Conservation (phyloP, 2,888 invertebrate species). For the Dinocampus coccinellae region DNA sequence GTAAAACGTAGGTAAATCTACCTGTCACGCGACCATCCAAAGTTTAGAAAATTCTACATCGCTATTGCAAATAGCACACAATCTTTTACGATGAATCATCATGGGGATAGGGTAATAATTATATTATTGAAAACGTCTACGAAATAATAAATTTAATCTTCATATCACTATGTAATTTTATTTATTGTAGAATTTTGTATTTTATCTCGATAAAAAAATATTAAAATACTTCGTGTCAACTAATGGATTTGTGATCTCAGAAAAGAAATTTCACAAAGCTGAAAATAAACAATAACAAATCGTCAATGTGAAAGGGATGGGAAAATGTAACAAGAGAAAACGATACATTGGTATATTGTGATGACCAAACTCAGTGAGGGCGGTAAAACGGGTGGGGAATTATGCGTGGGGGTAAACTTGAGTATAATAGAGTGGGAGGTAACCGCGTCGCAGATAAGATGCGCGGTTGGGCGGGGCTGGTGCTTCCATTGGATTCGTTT, state of each 20-base stretch:
- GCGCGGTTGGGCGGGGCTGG: constrained; percentile 4
- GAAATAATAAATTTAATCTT: too few relatives aligned
- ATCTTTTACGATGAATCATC: background rate
- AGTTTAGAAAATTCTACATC: background rate
- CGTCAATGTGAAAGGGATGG: background rate
- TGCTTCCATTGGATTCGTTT: constrained; percentile 22
- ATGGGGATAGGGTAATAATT: constrained; percentile 4
- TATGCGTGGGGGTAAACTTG: background rate
- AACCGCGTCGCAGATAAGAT: constrained; percentile 10
- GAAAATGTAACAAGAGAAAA: background rate
- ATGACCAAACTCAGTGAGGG: background rate
- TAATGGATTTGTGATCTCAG: background rate
- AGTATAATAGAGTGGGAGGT: constrained; percentile 3
- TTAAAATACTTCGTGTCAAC: too few relatives aligned
- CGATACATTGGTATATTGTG: background rate
- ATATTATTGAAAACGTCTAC: too few relatives aligned
- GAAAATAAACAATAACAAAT: background rate
- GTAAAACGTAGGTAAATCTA: constrained; percentile 54
- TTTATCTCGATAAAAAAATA: too few relatives aligned
- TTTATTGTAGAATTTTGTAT: too few relatives aligned
- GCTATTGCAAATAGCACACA: constrained; percentile 20
- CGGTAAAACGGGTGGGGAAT: background rate
- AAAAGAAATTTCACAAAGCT: background rate
- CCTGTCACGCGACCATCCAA: constrained; percentile 22
- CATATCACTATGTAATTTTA: too few relatives aligned